Base-by-base conservation (phyloP, 2,113 vertebrate species). In the Gopherus evgoodei region DNA sequence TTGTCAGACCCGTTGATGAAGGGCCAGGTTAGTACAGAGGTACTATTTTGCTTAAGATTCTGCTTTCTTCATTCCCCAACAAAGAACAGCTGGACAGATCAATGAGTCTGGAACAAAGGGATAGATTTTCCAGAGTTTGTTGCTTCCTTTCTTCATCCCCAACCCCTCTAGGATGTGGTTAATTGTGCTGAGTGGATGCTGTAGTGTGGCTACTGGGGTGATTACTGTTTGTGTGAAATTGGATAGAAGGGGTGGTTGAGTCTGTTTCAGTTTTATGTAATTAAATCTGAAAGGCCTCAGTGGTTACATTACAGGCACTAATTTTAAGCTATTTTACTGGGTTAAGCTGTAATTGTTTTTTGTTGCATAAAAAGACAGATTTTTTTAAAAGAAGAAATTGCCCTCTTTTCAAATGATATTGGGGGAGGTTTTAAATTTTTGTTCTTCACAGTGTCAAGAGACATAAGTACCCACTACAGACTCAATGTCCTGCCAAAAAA, bases 101-200 rank as follows among this genome's bases (percentile, higher is more conserved):
- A 4, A 0, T 17, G 79, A 83, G 85, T 22, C 49, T 92, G 56
- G 38, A 90, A 52, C 84, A 79, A 54, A 53, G 76, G 53, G n/a
- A n/a, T 31, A 91, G 76, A 42, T 86, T 5, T 56, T 49, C 82
- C 42, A 14, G 52, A 93, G 52, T 35, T 81, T 90, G 38, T 7
- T 76, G 76, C 94, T 93, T 38, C 57, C 22, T 89, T 86, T 50
- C 89, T 88, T 87, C 53, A 81, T 52, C 54, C 92, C 75, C 89
- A 91, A 75, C 89, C 93, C 54, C 75, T 91, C 86, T 90, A 94
- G 94, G 96, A 97, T 97, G 96, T 97, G 96, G 96, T 98, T 97
- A 95, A 90, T 95, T 96, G 86, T 93, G 22, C 86, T 78, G 31
- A 54, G 54, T 8, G 53, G 90, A 0, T 42, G 88, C 78, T 94